Percentiles rank a stretch among this genome's conserved stretches.
phyloP scores from a whole-genome alignment of 2,888 invertebrate genomes.

The Drosophila pseudotakahashii region DNA sequence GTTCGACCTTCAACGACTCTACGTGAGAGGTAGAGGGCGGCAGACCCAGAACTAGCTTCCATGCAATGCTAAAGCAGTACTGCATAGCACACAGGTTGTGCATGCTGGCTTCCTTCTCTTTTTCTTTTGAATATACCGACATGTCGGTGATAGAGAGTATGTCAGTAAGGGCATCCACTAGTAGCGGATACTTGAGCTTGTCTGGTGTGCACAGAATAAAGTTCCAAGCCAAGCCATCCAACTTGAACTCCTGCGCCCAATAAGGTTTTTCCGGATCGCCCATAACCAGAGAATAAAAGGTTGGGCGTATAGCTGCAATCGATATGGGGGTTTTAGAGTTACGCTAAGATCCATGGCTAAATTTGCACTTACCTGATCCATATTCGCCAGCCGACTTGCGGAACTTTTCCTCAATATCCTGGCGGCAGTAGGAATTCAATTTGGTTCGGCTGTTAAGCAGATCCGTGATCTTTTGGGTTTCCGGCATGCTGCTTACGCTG shows the following conservation, averaged over 20 bases:
- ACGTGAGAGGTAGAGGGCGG: constrained; percentile 96
- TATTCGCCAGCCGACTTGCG: constrained; percentile 86
- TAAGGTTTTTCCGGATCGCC: constrained; percentile 85
- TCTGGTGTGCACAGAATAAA: constrained; percentile 97
- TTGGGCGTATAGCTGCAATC: constrained; percentile 90
- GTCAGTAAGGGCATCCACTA: constrained; percentile 93
- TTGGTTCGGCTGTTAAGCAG: constrained; percentile 85
- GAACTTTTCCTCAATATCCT: constrained; percentile 91
- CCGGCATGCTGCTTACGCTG: constrained; percentile 86
- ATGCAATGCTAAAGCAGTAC: constrained; percentile 90
- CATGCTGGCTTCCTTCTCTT: constrained; percentile 67
- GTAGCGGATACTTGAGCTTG: constrained; percentile 93
- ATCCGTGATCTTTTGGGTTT: constrained; percentile 85
- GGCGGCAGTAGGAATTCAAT: constrained; percentile 88
- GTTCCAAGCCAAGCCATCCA: constrained; percentile 96
- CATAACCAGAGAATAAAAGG: constrained; percentile 95
- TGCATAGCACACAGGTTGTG: constrained; percentile 92
- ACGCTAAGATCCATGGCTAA: background rate
- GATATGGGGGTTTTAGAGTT: constrained; percentile 79
- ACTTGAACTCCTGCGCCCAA: constrained; percentile 91
- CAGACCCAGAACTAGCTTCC: constrained; percentile 91
- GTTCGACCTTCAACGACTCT: constrained; percentile 90
- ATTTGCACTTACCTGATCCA: constrained; percentile 72
- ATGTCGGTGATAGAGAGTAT: constrained; percentile 93
- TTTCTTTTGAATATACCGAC: constrained; percentile 84